Evolutionary conservation across 2,113 vertebrate species (phyloP), one percentile per base, ranked within the genome.

Genomic region (Varanus komodoensis): DNA sequence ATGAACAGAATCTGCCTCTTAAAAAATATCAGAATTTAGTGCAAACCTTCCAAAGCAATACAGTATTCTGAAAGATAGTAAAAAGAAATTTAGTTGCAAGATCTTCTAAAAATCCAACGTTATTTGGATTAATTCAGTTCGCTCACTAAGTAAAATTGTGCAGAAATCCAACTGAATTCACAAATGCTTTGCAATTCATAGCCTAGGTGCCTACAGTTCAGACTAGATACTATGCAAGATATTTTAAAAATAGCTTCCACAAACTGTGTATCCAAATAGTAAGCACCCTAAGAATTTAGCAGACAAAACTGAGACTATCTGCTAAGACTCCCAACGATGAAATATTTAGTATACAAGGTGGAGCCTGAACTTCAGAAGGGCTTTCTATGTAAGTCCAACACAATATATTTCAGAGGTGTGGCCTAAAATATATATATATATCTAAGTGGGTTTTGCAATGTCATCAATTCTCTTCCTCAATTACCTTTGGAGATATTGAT

Each of bases 101-200:
- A 69, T 6, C 32, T 91, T 85, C 0, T 25, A 87, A 23, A 84
- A 57, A 8, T 44, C 29, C 9, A 23, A 14, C 8, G 19, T 44
- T 71, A 44, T 88, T 93, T 90, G 77, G 88, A 83, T n/a, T n/a
- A n/a, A n/a, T 81, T 91, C 25, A 0, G 0, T 50, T 17, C 29
- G 90, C 89, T 69, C 2, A 83, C 77, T 86, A 80, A 6, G 8
- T 61, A 83, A 89, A 64, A 75, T 48, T 71, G 78, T 88, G n/a
- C n/a, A 82, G 78, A n/a, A 81, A 88, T 82, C 82, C 79, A 73
- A 54, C 44, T 88, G 75, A 82, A 88, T 23, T 57, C 48, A 88
- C 79, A 82, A 79, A 57, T 88, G 87, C 67, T 73, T 71, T 12
- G 48, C 21, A 73, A 67, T 88, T 73, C 23, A 73, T 2, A 88